These are phyloP conservation scores for Belgica antarctica DNA, from an alignment of 2,888 invertebrate genomes.

Conservation along the genomic window DNA sequence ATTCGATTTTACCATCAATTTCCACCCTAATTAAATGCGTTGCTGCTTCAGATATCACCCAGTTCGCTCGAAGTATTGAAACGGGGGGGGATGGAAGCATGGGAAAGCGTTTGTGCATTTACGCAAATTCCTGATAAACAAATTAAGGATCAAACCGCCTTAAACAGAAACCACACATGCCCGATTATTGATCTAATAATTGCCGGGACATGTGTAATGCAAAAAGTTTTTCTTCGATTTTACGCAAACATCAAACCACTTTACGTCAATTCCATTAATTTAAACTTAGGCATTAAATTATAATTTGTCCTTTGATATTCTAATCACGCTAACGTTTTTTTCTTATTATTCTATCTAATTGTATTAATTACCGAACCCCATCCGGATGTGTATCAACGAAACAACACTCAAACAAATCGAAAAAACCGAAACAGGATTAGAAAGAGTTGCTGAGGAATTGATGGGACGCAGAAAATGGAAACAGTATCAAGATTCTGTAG, in stretches of 20 bases:
- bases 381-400: neutral
- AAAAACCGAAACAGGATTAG: slow-evolving; percentile 83
- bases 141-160: neutral
- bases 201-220: neutral
- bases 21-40: too few relatives aligned
- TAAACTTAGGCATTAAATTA: slow-evolving; percentile 33
- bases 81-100: too few relatives aligned
- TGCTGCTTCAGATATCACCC: too few relatives aligned
- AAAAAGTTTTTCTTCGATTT: neutral
- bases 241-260: neutral
- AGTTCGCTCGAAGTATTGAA: too few relatives aligned
- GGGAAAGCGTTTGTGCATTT: too few relatives aligned
- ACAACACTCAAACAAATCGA: too few relatives aligned
- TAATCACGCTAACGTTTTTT: slow-evolving; percentile 22
- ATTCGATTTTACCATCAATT: too few relatives aligned
- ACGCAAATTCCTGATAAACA: too few relatives aligned
- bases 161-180: slow-evolving; percentile 8
- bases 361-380: slow-evolving; percentile 26
- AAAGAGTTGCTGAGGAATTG: slow-evolving; percentile 95
- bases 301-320: slow-evolving; percentile 43
- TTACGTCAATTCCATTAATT: slow-evolving; percentile 18
- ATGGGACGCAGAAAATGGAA: slow-evolving; percentile 96
- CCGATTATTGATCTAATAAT: slow-evolving; percentile 38
- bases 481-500: slow-evolving; percentile 79
- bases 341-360: slow-evolving; percentile 34